Evolutionary conservation across 2,888 invertebrate genomes (phyloP).

Genomic region (Pherbina coryleti): DNA sequence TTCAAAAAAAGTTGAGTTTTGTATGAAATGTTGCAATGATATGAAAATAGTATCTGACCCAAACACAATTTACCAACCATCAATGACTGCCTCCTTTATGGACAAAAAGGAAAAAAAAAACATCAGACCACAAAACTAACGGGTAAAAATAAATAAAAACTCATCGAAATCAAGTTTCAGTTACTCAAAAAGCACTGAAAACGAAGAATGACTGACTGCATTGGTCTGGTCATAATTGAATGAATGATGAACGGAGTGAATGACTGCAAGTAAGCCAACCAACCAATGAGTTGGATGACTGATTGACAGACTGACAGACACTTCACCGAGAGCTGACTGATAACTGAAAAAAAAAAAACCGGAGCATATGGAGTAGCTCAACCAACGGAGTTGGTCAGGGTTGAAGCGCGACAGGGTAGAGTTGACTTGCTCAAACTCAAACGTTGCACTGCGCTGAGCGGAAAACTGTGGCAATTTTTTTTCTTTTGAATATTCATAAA

Average conservation of each 20-base stretch:
- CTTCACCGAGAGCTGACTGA: background rate
- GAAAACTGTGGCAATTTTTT: background rate
- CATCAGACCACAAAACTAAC: background rate
- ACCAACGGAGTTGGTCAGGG: background rate
- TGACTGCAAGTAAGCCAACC: conserved; percentile 11
- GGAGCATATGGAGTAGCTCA: background rate
- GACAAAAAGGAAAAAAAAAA: background rate
- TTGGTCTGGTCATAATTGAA: conserved; percentile 17
- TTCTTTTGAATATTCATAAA: background rate
- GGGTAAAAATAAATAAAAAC: background rate
- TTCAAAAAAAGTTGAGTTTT: too few relatives aligned
- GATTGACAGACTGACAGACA: background rate
- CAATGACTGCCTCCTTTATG: background rate
- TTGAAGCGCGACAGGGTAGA: background rate
- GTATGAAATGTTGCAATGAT: too few relatives aligned
- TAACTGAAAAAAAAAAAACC: conserved; percentile 1
- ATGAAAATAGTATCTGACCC: background rate
- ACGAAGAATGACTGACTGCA: conserved; percentile 2
- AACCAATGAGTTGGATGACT: background rate
- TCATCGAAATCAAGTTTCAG: background rate
- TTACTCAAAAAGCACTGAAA: conserved; percentile 6
- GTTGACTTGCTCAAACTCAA: background rate
- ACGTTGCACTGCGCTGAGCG: background rate
- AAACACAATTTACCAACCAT: background rate
- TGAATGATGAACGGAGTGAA: conserved; percentile 10